Base-by-base conservation (phyloP, 2,797 vertebrate genomes). In the Chrosomus eos region DNA sequence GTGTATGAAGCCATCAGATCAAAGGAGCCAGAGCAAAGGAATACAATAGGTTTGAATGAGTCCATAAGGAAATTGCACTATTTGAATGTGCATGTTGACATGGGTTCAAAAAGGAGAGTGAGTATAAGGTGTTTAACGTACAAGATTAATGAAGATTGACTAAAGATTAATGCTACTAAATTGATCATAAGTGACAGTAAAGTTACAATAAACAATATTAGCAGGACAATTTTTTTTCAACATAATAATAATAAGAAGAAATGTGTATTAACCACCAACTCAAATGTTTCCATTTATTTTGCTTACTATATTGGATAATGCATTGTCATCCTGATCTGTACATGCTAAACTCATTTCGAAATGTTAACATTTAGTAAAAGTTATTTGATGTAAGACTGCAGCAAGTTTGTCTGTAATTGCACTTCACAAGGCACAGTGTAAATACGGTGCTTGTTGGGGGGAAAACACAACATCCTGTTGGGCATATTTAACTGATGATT, bases 401-500 rank as follows among this genome's bases (percentile, higher is more conserved):
- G 18, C 4, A 81, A 28, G 14, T 55, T 16, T 26, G 3, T 66
- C 73, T 38, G 31, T 81, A 82, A 84, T 79, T 84, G 75, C 28
- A 55, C 67, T 76, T 70, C 51, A 48, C 9, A 36, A 71, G 38
- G 66, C 51, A 77, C 33, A 4, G n/a, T 68, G 62, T 70, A 60
- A 76, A 76, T 77, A 70, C 7, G 1, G 18, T 21, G 31, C 64
- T 53, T 13, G 26, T n/a, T 26, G 64, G 45, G 38, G 43, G 19
- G 16, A 0, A 33, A 75, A 38, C 21, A 78, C 53, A 84, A 72
- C 48, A 72, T 51, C 67, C 74, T 79, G 38, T 79, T 72, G 55
- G 76, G 83, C 55, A 51, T 72, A 80, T 55, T 85, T 78, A 72
- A 80, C 40, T 36, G 33, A 40, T 80, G 68, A 77, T 70, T 70